phyloP scores from a whole-genome alignment of 2,113 vertebrate species.

The Brienomyrus longianalis region DNA sequence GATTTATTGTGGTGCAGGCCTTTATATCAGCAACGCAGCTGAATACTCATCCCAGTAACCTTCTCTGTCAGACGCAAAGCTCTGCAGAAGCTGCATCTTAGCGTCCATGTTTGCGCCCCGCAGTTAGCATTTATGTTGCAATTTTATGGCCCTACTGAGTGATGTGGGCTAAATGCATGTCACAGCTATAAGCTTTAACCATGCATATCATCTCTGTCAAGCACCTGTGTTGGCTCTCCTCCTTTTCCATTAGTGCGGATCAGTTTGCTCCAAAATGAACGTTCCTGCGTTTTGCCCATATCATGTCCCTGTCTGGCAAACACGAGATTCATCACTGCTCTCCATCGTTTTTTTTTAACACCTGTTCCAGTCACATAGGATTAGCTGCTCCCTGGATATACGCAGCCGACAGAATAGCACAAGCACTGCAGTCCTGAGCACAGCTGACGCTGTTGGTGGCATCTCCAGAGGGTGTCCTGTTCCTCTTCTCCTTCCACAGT shows the following conservation, averaged over 20 bases:
- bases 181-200: background rate
- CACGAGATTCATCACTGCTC: background rate
- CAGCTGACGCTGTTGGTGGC: conserved; percentile 2
- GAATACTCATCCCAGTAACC: background rate
- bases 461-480: background rate
- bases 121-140: background rate
- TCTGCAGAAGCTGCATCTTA: background rate
- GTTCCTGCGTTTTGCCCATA: background rate
- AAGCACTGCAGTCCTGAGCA: background rate
- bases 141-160: background rate
- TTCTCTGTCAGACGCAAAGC: background rate
- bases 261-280: background rate
- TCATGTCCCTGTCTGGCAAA: background rate
- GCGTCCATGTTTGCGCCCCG: background rate
- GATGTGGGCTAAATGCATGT: background rate
- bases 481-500: background rate
- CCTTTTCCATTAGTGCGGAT: background rate
- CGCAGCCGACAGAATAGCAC: background rate
- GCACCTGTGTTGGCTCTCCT: background rate
- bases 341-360: background rate
- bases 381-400: background rate
- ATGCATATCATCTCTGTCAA: background rate
- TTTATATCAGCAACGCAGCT: background rate
- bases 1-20: background rate
- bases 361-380: background rate